Percentiles rank a stretch among this genome's conserved stretches.
Conservation (phyloP, 2,888 invertebrate species). For the Caenorhabditis panamensis region DNA sequence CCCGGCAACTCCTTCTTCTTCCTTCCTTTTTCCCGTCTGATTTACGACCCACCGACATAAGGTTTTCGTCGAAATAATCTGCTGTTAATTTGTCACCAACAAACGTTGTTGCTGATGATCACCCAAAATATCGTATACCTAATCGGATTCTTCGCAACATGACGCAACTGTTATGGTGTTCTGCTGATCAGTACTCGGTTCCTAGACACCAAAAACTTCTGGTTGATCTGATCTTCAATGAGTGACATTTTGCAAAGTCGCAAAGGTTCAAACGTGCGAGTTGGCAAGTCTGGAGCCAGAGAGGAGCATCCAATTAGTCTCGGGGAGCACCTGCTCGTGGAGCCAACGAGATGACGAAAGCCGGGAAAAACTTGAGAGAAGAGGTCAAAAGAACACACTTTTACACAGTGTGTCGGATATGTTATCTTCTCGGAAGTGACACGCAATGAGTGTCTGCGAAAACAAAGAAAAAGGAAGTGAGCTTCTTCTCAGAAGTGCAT, state of each 20-base stretch:
- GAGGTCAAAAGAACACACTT: conserved; percentile 27
- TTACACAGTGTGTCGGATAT: conserved; percentile 21
- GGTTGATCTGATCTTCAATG: not conserved
- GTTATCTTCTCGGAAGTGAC: conserved; percentile 27
- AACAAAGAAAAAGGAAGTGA: conserved; percentile 1
- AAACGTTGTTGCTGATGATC: too few relatives aligned
- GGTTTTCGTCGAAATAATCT: conserved; percentile 12
- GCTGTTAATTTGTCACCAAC: not conserved
- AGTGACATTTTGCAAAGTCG: too few relatives aligned
- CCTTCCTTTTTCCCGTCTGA: conserved; percentile 21
- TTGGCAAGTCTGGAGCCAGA: not conserved
- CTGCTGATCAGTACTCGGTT: not conserved
- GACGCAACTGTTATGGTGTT: conserved; percentile 13
- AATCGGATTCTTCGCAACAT: conserved; percentile 18
- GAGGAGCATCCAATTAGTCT: conserved; percentile 9
- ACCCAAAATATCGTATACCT: not conserved
- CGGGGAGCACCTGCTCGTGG: conserved; percentile 21
- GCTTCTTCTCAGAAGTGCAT: not conserved
- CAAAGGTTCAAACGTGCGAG: conserved; percentile 14
- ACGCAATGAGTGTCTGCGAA: conserved; percentile 1
- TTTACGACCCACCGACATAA: conserved; percentile 25
- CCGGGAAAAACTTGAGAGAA: not conserved
- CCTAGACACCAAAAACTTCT: not conserved
- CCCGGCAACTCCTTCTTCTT: not conserved
- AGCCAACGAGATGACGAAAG: not conserved